phyloP scores from a whole-genome alignment of 2,888 invertebrate species.

The Polietes domitor region DNA sequence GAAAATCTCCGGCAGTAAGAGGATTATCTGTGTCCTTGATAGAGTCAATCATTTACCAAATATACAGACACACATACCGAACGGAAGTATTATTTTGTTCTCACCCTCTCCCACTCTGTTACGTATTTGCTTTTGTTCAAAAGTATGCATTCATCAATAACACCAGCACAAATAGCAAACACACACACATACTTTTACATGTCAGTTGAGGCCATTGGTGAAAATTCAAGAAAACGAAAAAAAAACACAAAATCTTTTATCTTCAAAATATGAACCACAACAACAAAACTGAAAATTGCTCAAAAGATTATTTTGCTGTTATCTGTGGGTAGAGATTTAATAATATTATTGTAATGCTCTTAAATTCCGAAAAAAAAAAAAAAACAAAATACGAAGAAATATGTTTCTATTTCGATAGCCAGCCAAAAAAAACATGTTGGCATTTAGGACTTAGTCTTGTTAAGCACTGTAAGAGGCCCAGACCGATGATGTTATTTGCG shows the following conservation, averaged over 20 bases:
- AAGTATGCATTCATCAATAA: neutral
- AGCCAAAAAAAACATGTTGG: neutral
- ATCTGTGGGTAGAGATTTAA: conserved; percentile 19
- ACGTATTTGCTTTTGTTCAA: neutral
- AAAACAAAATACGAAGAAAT: neutral
- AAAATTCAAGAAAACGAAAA: neutral
- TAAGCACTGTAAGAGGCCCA: too few species aligned
- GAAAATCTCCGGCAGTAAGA: conserved; percentile 44
- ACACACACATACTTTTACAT: neutral
- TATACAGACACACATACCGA: neutral
- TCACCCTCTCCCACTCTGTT: neutral
- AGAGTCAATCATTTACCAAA: conserved; percentile 46
- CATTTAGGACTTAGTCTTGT: neutral
- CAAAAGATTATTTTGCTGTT: conserved; percentile 14
- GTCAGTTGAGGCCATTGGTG: neutral
- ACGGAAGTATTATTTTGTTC: neutral
- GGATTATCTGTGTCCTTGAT: conserved; percentile 43
- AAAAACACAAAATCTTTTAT: neutral
- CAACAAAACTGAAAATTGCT: conserved; percentile 15
- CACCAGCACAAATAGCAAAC: neutral
- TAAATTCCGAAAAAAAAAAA: neutral
- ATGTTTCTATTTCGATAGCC: neutral
- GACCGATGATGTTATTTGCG: too few species aligned
- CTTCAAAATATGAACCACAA: neutral
- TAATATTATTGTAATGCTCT: conserved; percentile 2